phyloP scores from a whole-genome alignment of 2,113 vertebrate species.

The Rattus rattus region DNA sequence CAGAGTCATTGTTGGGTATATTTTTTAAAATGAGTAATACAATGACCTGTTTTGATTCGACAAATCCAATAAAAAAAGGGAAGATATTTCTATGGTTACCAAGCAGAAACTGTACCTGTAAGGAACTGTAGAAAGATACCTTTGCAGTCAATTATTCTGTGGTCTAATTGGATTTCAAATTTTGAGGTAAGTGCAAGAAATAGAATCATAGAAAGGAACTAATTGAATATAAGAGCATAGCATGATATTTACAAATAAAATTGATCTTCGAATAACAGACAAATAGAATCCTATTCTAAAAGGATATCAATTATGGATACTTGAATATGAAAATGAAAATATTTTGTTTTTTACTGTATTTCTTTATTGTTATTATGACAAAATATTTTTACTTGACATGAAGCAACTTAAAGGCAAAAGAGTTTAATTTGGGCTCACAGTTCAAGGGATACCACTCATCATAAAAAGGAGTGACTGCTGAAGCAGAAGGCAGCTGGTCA shows the following conservation, averaged over 20 bases:
- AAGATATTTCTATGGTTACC: neutral
- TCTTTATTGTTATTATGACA: neutral
- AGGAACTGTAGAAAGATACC: neutral
- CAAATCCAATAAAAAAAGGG: neutral
- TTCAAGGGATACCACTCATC: neutral
- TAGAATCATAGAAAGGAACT: neutral
- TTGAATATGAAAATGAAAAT: neutral
- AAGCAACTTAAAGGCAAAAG: neutral
- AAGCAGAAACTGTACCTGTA: neutral
- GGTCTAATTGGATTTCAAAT: neutral
- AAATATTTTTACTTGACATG: neutral
- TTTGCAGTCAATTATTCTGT: neutral
- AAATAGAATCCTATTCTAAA: neutral
- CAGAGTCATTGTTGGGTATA: neutral
- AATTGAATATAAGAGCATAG: neutral
- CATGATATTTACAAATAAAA: slow-evolving; percentile 2
- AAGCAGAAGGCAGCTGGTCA: neutral
- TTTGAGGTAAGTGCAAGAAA: neutral
- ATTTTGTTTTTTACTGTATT: neutral
- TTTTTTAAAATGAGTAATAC: neutral
- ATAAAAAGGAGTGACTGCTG: neutral
- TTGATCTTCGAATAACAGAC: neutral
- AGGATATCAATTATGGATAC: neutral
- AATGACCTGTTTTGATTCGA: neutral
- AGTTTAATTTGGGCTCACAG: too few species aligned